Conservation (phyloP, 2,888 invertebrate genomes). For the Hydriomena furcata region DNA sequence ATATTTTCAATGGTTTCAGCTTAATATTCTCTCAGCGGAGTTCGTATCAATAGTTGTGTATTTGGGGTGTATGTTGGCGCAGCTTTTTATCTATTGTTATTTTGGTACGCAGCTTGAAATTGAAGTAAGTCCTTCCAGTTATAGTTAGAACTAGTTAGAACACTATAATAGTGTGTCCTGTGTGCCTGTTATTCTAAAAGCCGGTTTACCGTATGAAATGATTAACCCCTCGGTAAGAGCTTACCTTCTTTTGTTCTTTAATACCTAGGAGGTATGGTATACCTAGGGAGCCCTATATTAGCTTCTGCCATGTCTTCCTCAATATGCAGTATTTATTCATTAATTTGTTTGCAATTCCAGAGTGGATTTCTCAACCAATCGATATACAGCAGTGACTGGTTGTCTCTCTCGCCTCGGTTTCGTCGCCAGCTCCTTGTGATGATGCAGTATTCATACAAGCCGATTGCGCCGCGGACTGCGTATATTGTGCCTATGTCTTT, state of each 20-base stretch:
- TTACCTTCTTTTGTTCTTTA: too few species aligned
- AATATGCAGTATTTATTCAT: too few species aligned
- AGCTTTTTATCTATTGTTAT: conserved; percentile 70
- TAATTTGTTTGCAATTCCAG: conserved; percentile 40
- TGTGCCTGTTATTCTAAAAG: too few species aligned
- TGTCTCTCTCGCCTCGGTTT: conserved; percentile 52
- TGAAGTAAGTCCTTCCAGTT: too few species aligned
- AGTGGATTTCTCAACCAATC: conserved; percentile 63
- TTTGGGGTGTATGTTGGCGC: conserved; percentile 63
- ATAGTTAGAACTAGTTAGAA: too few species aligned
- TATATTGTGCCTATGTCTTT: conserved; percentile 68
- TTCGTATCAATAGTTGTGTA: conserved; percentile 63
- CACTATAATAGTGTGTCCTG: too few species aligned
- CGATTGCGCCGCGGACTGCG: conserved; percentile 56
- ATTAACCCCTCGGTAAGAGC: too few species aligned
- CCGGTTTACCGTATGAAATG: too few species aligned
- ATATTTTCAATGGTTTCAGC: conserved; percentile 51
- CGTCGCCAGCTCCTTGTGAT: conserved; percentile 59
- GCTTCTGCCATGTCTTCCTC: too few species aligned
- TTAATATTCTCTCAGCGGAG: conserved; percentile 58
- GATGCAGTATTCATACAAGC: conserved; percentile 56
- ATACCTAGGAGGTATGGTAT: too few species aligned
- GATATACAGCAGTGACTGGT: conserved; percentile 58
- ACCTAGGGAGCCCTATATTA: too few species aligned
- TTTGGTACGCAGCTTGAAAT: conserved; percentile 63